Percentiles rank a stretch among this genome's conserved stretches.
Evolutionary conservation across 2,113 vertebrate species (phyloP).

Genomic region (Stigmatopora argus): DNA sequence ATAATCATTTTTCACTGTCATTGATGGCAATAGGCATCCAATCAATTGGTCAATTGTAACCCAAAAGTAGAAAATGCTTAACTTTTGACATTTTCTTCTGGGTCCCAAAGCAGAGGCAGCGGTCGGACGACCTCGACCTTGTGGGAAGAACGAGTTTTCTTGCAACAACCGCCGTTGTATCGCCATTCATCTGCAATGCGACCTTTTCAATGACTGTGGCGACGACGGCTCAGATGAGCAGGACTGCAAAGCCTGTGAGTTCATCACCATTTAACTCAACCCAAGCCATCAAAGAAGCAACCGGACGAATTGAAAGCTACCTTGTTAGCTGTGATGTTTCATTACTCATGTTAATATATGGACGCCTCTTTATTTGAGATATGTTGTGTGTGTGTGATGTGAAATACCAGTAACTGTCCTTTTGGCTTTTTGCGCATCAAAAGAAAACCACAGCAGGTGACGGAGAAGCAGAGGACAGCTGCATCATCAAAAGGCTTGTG

Average conservation of each 20-base stretch:
- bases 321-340: conserved; percentile 35
- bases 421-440: conserved; percentile 48
- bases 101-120: conserved; percentile 70
- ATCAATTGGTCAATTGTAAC: no score
- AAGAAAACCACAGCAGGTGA: conserved; percentile 48
- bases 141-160: conserved; percentile 90
- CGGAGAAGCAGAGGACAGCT: conserved; percentile 18
- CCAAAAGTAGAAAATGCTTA: neutral
- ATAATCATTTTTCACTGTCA: no score
- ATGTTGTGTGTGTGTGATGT: conserved; percentile 22
- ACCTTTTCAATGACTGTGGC: conserved; percentile 90
- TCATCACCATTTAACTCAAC: conserved; percentile 4
- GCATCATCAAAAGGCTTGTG: conserved; percentile 51
- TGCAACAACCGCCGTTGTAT: conserved; percentile 85
- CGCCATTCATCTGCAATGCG: conserved; percentile 83
- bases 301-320: no score
- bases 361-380: conserved; percentile 27
- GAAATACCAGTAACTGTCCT: conserved; percentile 31
- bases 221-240: conserved; percentile 88
- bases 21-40: no score
- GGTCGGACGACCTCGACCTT: conserved; percentile 76
- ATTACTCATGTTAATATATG: conserved; percentile 59
- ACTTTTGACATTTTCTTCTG: neutral
- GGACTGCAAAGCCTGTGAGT: conserved; percentile 87
- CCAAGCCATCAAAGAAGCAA: conserved; percentile 24